A percentile compares a stretch with the other conserved stretches of the same genome.
Evolutionary conservation across 2,888 invertebrate genomes (phyloP).

Genomic region (Synanthedon formicaeformis): DNA sequence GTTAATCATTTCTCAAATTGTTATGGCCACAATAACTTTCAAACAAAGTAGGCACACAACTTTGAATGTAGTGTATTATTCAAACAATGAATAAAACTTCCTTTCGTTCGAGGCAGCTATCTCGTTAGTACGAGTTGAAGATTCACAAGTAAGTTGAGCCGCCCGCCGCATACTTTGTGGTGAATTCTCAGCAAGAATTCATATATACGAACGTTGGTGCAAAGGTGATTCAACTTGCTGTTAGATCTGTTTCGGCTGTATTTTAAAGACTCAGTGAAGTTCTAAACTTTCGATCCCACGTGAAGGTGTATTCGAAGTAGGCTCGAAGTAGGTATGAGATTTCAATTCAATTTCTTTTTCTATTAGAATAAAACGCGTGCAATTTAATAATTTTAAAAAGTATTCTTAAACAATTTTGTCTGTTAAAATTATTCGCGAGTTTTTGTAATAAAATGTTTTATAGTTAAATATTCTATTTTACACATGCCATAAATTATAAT

Average conservation of each 20-base stretch:
- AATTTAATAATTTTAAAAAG: too few species aligned
- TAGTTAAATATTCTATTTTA: too few species aligned
- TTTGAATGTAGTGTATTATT: constrained; percentile 30
- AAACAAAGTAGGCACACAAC: constrained; percentile 19
- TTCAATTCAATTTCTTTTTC: too few species aligned
- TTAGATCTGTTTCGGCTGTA: background rate
- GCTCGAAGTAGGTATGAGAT: too few species aligned
- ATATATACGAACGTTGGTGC: background rate
- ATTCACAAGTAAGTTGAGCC: constrained; percentile 28
- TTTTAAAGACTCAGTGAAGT: too few species aligned
- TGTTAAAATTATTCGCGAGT: too few species aligned
- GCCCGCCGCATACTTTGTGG: constrained; percentile 9
- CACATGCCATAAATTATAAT: too few species aligned
- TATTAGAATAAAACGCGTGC: too few species aligned
- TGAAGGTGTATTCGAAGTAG: too few species aligned
- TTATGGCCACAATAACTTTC: constrained; percentile 5
- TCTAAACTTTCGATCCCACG: too few species aligned
- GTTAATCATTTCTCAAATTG: background rate
- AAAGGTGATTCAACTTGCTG: background rate
- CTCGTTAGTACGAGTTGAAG: constrained; percentile 32
- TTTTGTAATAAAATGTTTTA: too few species aligned
- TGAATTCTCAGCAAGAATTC: constrained; percentile 1
- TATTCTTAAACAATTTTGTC: too few species aligned
- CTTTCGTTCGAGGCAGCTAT: constrained; percentile 27
- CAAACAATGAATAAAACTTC: constrained; percentile 52